These are phyloP conservation scores for Halcyon leucocephala DNA, from an alignment of 2,797 vertebrate species.

Conservation along the genomic window DNA sequence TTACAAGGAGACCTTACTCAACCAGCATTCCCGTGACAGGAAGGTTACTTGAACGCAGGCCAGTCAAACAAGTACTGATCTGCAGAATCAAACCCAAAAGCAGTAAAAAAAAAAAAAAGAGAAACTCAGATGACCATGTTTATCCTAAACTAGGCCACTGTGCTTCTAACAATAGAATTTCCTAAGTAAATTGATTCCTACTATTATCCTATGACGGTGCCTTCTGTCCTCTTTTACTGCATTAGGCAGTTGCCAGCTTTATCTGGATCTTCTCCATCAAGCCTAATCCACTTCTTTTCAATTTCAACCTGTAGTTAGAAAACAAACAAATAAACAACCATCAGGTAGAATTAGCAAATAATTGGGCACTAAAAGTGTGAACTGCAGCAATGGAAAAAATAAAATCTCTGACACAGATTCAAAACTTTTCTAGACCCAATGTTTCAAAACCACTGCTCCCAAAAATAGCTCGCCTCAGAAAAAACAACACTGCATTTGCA, in stretches of 20 bases:
- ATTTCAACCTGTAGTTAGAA: slow-evolving; percentile 90
- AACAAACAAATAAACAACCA: slow-evolving; percentile 47
- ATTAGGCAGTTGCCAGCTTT: slow-evolving; percentile 87
- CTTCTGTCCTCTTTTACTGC: slow-evolving; percentile 81
- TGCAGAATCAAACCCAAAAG: slow-evolving; percentile 13
- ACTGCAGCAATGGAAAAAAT: neutral
- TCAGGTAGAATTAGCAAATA: slow-evolving; percentile 22
- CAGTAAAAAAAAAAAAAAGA: neutral
- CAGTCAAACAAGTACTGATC: neutral
- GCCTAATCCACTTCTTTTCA: slow-evolving; percentile 94
- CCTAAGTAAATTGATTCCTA: slow-evolving; percentile 30
- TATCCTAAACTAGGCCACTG: slow-evolving; percentile 40
- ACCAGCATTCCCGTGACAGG: neutral
- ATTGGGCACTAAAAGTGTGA: neutral
- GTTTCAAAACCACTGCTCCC: slow-evolving; percentile 1
- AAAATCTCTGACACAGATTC: neutral
- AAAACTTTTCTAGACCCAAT: slow-evolving; percentile 5
- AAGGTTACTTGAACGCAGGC: neutral
- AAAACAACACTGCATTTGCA: neutral
- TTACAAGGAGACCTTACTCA: neutral
- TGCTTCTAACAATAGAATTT: slow-evolving; percentile 13
- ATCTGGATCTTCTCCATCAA: slow-evolving; percentile 85
- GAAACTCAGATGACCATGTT: neutral
- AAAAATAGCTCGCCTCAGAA: neutral
- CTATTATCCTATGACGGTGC: neutral